Conservation (phyloP, 2,888 invertebrate species). For the Rhyacophila evoluta region DNA sequence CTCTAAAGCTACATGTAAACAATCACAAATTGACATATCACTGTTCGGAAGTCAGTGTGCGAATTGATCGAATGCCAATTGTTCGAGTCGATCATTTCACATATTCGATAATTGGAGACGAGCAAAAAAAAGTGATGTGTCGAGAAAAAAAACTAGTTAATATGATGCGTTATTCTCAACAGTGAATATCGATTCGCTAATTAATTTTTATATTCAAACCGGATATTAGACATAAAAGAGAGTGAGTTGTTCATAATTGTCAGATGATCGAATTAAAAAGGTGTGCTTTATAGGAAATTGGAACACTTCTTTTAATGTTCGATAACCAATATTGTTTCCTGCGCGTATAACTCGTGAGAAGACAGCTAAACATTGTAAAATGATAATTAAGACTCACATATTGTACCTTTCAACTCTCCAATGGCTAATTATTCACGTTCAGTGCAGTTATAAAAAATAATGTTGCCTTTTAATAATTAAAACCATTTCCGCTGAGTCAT, state of each 20-base stretch:
- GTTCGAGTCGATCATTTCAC: not conserved
- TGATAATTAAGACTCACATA: not conserved
- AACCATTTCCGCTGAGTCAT: not conserved
- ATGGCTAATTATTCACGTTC: constrained; percentile 19
- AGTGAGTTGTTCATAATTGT: not conserved
- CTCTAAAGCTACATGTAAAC: not conserved
- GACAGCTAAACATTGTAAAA: not conserved
- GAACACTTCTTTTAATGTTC: not conserved
- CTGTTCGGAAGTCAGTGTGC: not conserved
- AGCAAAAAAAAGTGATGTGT: not conserved
- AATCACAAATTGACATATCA: constrained; percentile 21
- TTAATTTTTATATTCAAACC: not conserved
- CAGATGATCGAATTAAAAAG: not conserved
- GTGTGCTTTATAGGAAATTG: constrained; percentile 24
- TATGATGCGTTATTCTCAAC: not conserved
- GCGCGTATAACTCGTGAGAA: not conserved
- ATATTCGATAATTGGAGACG: not conserved
- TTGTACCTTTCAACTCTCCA: constrained; percentile 1
- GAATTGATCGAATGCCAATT: not conserved
- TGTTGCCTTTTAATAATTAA: not conserved
- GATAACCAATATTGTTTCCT: constrained; percentile 3
- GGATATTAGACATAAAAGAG: constrained; percentile 13
- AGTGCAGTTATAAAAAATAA: not conserved
- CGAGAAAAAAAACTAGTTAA: not conserved
- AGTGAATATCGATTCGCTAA: not conserved